phyloP scores from a whole-genome alignment of 1,140 invertebrate species.

The Lordiphosa mommai region DNA sequence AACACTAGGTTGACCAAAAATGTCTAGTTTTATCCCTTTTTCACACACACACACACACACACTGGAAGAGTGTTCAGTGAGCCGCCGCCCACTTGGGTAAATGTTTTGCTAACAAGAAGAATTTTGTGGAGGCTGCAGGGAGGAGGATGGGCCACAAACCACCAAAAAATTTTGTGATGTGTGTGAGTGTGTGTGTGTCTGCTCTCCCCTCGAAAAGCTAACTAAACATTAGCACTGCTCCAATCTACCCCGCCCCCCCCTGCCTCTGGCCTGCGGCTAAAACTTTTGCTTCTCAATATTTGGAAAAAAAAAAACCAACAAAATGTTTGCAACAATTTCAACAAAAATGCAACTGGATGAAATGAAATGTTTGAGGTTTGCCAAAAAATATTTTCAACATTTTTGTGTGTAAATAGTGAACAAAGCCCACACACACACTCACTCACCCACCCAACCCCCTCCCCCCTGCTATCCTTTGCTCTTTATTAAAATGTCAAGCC shows the following conservation, averaged over 20 bases:
- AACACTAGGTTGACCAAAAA: too few relatives aligned
- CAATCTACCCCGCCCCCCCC: background rate
- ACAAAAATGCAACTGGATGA: slow-evolving; percentile 26
- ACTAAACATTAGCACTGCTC: slow-evolving; percentile 37
- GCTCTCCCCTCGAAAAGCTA: slow-evolving; percentile 10
- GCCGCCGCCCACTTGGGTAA: slow-evolving; percentile 27
- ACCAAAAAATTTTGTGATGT: slow-evolving; percentile 25
- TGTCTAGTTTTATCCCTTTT: too few relatives aligned
- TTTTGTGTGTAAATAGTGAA: slow-evolving; percentile 43
- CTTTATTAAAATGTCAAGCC: slow-evolving; percentile 74
- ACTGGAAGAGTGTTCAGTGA: too few relatives aligned
- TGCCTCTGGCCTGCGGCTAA: slow-evolving; percentile 10
- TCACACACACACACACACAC: slow-evolving; percentile 17
- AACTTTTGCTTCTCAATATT: slow-evolving; percentile 62
- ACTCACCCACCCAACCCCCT: background rate
- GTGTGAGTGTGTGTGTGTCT: background rate
- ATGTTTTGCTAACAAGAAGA: slow-evolving; percentile 41
- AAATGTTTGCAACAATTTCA: slow-evolving; percentile 66
- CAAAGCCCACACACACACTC: slow-evolving; percentile 1
- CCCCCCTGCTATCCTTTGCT: slow-evolving; percentile 6
- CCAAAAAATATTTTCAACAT: slow-evolving; percentile 68
- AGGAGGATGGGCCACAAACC: slow-evolving; percentile 2
- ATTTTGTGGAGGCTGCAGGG: background rate
- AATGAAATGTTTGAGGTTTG: slow-evolving; percentile 72
- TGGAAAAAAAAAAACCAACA: slow-evolving; percentile 61